Conservation (phyloP, 2,797 vertebrate genomes). For the Chlorospingus semifuscus region DNA sequence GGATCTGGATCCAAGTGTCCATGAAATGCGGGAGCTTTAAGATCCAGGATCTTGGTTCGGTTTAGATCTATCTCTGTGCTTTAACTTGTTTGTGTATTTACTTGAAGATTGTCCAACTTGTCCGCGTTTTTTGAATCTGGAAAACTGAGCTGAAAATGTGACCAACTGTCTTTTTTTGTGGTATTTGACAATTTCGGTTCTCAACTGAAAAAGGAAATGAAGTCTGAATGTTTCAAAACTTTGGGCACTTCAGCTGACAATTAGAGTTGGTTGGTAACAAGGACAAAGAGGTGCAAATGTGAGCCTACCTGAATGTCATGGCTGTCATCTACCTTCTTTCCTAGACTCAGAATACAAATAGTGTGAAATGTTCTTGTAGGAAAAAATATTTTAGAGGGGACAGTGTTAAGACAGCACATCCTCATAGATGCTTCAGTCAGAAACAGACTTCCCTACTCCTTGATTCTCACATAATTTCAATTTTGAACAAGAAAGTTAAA, state of each 20-base stretch:
- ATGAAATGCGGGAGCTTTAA: neutral
- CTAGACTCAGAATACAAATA: neutral
- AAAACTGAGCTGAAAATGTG: neutral
- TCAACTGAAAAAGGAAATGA: neutral
- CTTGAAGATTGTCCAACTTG: neutral
- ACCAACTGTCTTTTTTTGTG: neutral
- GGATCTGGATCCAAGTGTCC: neutral
- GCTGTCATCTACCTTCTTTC: neutral
- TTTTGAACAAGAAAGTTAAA: neutral
- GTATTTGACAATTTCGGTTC: neutral
- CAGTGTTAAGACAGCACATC: neutral
- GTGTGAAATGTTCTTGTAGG: neutral
- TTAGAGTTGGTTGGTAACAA: neutral
- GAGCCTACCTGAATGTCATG: neutral
- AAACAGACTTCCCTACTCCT: neutral
- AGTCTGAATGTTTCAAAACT: neutral
- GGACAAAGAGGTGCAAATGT: neutral
- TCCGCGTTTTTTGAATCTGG: neutral
- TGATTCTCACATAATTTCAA: neutral
- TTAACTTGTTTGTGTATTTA: constrained; percentile 21
- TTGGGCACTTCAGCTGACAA: neutral
- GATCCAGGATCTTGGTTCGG: neutral
- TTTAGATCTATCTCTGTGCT: constrained; percentile 13
- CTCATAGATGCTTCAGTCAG: neutral
- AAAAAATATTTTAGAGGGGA: neutral